Evolutionary conservation across 2,113 vertebrate genomes (phyloP).

Genomic region (Thoracochromis brauschi): DNA sequence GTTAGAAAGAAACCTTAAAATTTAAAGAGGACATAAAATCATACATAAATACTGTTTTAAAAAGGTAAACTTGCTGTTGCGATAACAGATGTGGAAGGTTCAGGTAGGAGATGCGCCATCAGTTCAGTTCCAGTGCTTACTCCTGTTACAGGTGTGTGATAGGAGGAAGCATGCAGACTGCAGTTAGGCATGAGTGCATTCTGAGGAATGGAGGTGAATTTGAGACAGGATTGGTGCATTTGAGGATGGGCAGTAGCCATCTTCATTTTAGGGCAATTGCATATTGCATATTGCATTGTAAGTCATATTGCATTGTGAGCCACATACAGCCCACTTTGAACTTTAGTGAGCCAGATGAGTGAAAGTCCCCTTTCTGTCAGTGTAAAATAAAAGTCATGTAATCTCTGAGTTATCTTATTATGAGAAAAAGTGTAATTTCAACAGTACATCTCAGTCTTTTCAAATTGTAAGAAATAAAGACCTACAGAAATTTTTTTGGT

Average conservation of each 20-base stretch:
- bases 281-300: not conserved
- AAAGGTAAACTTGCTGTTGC: not conserved
- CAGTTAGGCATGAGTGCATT: not conserved
- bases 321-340: not conserved
- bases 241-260: not conserved
- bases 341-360: not conserved
- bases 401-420: not conserved
- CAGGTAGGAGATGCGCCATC: not conserved
- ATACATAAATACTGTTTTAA: not conserved
- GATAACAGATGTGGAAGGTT: not conserved
- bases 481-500: not conserved
- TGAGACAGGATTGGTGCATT: not conserved
- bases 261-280: not conserved
- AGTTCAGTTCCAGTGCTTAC: not conserved
- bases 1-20: not conserved
- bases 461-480: not conserved
- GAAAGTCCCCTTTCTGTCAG: not conserved
- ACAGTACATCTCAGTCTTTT: not conserved
- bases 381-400: not conserved
- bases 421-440: not conserved
- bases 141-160: not conserved
- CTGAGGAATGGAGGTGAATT: not conserved
- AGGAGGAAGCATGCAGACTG: not conserved
- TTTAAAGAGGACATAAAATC: not conserved
- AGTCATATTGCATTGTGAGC: not conserved